These are phyloP conservation scores for Oenanthe oenanthe DNA, from an alignment of 2,113 vertebrate species.

Conservation along the genomic window DNA sequence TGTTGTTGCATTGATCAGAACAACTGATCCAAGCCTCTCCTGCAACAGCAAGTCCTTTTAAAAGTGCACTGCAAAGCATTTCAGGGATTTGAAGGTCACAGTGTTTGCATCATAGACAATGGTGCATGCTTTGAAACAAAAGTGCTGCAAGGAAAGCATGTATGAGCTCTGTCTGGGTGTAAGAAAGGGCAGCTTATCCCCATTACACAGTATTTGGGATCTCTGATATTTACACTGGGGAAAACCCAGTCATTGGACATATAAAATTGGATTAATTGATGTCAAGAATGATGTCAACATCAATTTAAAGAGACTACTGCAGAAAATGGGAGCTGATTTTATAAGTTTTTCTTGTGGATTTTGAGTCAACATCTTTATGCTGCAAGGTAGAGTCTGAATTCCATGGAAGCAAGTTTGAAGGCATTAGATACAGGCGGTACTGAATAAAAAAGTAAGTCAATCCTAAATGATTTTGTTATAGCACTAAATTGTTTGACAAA, in stretches of 20 bases:
- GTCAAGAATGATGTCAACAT: not conserved
- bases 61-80: not conserved
- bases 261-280: not conserved
- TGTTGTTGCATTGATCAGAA: not conserved
- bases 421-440: not conserved
- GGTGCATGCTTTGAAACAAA: constrained; percentile 7
- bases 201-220: not conserved
- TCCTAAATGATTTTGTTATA: constrained; percentile 22
- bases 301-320: not conserved
- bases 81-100: constrained; percentile 45
- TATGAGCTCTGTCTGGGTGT: not conserved
- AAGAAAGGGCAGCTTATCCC: not conserved
- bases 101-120: not conserved
- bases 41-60: not conserved
- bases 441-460: constrained; percentile 49
- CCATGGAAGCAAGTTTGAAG: not conserved
- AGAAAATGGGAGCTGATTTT: not conserved
- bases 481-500: constrained; percentile 33
- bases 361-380: not conserved
- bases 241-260: not conserved
- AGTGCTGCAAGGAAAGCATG: not conserved
- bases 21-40: not conserved
- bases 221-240: not conserved
- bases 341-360: not conserved
- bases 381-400: not conserved